Evolutionary conservation across 92 coral and sea anemone species (phyloP).

Genomic region (Porites rus): DNA sequence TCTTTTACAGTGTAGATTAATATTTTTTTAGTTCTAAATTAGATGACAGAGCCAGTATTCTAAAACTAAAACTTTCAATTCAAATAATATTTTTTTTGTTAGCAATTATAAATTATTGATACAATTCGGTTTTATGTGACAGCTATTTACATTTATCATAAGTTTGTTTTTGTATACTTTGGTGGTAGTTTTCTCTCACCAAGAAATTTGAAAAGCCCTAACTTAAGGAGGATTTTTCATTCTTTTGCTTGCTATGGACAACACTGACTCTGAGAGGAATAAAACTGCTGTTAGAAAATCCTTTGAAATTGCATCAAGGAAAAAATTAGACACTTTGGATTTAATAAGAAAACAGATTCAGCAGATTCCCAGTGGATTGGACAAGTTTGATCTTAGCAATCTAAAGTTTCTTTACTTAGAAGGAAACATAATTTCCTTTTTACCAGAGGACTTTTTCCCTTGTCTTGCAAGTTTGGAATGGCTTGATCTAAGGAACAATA

Average conservation of each 20-base stretch:
- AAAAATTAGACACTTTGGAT: slow-evolving; percentile 46
- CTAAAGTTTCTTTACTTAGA: slow-evolving; percentile 70
- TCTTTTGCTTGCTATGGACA: neutral
- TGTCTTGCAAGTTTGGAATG: slow-evolving; percentile 62
- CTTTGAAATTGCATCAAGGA: slow-evolving; percentile 17
- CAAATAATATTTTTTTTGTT: neutral
- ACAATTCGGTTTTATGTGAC: neutral
- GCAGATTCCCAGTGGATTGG: slow-evolving; percentile 57
- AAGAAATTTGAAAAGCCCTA: neutral
- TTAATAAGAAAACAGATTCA: slow-evolving; percentile 47
- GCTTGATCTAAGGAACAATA: slow-evolving; percentile 79
- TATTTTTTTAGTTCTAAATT: neutral
- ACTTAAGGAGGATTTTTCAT: neutral
- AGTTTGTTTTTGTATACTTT: neutral
- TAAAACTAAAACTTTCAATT: neutral
- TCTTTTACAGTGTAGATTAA: neutral
- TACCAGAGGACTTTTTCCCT: slow-evolving; percentile 67
- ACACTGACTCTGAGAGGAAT: neutral
- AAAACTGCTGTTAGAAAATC: neutral
- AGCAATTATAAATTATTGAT: slow-evolving; percentile 17
- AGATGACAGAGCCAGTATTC: neutral
- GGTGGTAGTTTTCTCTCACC: neutral
- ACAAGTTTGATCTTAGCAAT: slow-evolving; percentile 38
- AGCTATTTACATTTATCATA: neutral
- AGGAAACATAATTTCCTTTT: slow-evolving; percentile 54